These are phyloP conservation scores for Elysia crispata DNA, from an alignment of 2,888 invertebrate genomes.

Conservation along the genomic window DNA sequence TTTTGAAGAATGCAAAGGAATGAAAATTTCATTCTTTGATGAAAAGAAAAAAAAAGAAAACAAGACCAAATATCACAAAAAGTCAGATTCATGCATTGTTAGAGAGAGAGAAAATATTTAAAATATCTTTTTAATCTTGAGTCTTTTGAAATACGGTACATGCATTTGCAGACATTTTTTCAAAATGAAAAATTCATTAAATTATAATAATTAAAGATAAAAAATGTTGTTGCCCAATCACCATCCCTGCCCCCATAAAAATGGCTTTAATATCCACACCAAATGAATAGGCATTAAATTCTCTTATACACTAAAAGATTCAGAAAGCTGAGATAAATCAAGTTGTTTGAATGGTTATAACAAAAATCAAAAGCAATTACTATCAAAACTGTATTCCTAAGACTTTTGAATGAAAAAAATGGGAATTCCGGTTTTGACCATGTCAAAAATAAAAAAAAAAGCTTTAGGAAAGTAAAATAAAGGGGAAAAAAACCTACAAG, in stretches of 20 bases:
- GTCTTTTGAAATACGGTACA: background rate
- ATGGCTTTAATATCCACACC: too few species aligned
- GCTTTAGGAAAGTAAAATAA: background rate
- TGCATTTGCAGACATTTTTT: background rate
- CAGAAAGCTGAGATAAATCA: too few species aligned
- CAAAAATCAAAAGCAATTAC: background rate
- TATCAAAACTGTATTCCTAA: background rate
- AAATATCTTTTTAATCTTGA: background rate
- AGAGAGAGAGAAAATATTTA: background rate
- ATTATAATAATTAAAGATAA: background rate
- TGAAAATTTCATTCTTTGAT: too few species aligned
- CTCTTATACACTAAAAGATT: too few species aligned
- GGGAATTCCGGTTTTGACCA: background rate
- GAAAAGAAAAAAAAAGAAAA: background rate
- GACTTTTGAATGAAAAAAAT: background rate
- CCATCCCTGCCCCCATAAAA: too few species aligned
- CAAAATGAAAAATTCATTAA: background rate
- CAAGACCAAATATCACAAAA: background rate
- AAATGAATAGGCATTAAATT: too few species aligned
- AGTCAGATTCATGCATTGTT: background rate
- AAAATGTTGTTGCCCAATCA: background rate
- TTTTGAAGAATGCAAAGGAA: too few species aligned
- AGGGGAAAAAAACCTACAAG: conserved; percentile 44
- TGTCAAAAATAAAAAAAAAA: conserved; percentile 12
- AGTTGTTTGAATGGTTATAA: too few species aligned